A percentile compares a stretch with the other conserved stretches of the same genome.
These are phyloP conservation scores for Eriocheir sinensis DNA, from an alignment of 1,140 invertebrate species.

Conservation along the genomic window DNA sequence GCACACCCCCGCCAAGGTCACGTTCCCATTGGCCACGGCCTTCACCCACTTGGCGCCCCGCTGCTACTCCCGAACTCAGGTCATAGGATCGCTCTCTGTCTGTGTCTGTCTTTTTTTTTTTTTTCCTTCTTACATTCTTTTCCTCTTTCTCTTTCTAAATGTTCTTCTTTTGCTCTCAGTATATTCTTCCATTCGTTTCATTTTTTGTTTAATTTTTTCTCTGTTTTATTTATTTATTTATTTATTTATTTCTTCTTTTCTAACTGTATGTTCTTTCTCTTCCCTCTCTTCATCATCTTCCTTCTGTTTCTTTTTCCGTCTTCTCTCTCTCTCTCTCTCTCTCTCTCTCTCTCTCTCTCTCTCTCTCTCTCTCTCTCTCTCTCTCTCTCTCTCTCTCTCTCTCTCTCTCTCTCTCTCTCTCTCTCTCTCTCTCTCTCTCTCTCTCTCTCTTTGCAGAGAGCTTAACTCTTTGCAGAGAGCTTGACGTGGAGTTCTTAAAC, in stretches of 20 bases:
- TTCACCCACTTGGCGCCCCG: not conserved
- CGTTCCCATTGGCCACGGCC: not conserved
- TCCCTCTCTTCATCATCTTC: not conserved
- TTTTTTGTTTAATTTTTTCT: not conserved
- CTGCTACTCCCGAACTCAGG: not conserved
- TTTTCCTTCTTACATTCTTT: too few species aligned
- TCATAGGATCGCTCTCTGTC: too few species aligned
- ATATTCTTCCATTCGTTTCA: not conserved
- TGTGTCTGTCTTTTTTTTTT: too few species aligned
- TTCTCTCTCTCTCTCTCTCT: not conserved
- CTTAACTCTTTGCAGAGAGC: too few species aligned
- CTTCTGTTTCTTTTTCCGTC: not conserved
- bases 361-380: not conserved
- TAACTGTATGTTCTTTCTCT: not conserved
- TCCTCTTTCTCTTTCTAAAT: too few species aligned
- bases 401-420: not conserved
- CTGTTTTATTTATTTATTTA: not conserved
- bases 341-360: not conserved
- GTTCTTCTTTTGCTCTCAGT: too few species aligned
- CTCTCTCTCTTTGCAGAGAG: too few species aligned
- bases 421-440: too few species aligned
- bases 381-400: not conserved
- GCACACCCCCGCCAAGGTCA: not conserved
- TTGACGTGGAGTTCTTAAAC: too few species aligned
- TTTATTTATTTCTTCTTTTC: not conserved